Evolutionary conservation across 1,140 invertebrate genomes (phyloP), one percentile per base, ranked within the genome.

Genomic region (Trichoplusia ni): DNA sequence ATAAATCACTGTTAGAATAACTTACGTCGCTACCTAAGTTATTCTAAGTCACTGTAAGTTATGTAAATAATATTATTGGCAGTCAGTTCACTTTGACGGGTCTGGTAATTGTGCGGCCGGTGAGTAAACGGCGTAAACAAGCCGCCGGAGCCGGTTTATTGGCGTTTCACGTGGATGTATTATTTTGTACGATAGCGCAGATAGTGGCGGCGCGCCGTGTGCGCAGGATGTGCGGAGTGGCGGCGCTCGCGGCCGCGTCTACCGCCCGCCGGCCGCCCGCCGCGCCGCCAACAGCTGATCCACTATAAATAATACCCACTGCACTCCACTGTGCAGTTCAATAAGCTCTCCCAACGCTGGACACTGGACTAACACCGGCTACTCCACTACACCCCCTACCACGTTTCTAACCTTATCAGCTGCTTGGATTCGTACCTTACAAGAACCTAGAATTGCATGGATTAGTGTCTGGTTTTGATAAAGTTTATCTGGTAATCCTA

Each of bases 221-320:
- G 44, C 63, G 69, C 58, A 46, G 64, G 56, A 11, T 37, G 49
- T 42, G 54, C 51, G 21, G 47, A 6, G 27, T 18, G 35, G 14
- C 60, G 40, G 61, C 61, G 61, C 27, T 53, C 54, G 64, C 58
- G 64, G 42, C 53, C 62, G 64, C 19, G 54, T n/a, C 44, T 58
- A 42, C 54, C 35, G 14, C 21, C 21, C 51, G 38, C n/a, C 35
- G 16, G 16, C 9, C 33, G 19, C 67, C 56, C 44, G 59, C 61
- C 66, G 60, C 61, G 66, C 66, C 66, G 42, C 60, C 62, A 69
- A 80, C 80, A 89, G 85, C 82, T 85, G 86, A 89, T 79, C 73
- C 74, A 84, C 85, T 90, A 89, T 88, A 86, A 87, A 90, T 90
- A 89, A 85, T 88, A 80, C 69, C 72, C 69, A 80, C 84, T 79